Percentiles rank a stretch among this genome's conserved stretches.
These are phyloP conservation scores for Gastracanthus pulcherrimus DNA, from an alignment of 2,888 invertebrate genomes.

Conservation along the genomic window DNA sequence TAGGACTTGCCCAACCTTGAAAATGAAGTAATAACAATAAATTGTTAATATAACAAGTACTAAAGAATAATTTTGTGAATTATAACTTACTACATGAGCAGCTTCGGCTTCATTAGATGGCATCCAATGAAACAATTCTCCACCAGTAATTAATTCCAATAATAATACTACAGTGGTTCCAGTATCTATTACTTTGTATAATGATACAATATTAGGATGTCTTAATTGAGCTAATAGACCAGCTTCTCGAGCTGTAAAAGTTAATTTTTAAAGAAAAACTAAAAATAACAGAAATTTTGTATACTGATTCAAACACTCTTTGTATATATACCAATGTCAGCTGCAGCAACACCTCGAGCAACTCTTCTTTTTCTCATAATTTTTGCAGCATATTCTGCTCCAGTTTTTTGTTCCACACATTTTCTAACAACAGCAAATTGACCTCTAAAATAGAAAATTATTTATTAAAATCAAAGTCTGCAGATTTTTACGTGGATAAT, in stretches of 20 bases:
- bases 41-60: not conserved
- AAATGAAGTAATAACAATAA: slow-evolving; percentile 35
- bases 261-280: not conserved
- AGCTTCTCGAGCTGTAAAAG: slow-evolving; percentile 78
- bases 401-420: slow-evolving; percentile 79
- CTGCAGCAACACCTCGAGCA: slow-evolving; percentile 80
- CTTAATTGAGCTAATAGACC: slow-evolving; percentile 80
- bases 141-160: slow-evolving; percentile 83
- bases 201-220: slow-evolving; percentile 82
- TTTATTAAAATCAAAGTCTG: not conserved
- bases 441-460: slow-evolving; percentile 78
- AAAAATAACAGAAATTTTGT: not conserved
- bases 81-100: slow-evolving; percentile 79
- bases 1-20: slow-evolving; percentile 80
- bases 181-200: slow-evolving; percentile 82
- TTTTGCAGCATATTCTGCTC: slow-evolving; percentile 82
- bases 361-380: slow-evolving; percentile 82
- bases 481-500: not conserved
- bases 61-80: slow-evolving; percentile 1
- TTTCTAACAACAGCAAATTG: slow-evolving; percentile 83
- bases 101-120: slow-evolving; percentile 81
- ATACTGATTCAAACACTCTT: not conserved
- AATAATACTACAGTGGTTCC: slow-evolving; percentile 81
- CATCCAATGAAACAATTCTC: slow-evolving; percentile 82
- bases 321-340: slow-evolving; percentile 78